Evolutionary conservation across 2,113 vertebrate genomes (phyloP).

Genomic region (Marcusenius ussheri): DNA sequence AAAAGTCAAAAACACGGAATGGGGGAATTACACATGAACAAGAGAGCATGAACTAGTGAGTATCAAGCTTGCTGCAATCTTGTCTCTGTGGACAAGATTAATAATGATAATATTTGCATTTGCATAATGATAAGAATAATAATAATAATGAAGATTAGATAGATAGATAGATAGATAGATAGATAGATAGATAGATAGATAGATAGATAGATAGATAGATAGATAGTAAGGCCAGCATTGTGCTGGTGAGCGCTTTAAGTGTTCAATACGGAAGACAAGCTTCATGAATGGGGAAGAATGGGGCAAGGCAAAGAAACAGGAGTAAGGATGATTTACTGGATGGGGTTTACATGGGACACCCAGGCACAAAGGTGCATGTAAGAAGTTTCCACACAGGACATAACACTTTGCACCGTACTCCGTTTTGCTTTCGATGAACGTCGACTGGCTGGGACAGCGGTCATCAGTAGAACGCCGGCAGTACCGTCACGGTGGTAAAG

Average conservation of each 20-base stretch:
- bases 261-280: background rate
- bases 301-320: background rate
- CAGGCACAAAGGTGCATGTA: background rate
- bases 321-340: background rate
- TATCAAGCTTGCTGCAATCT: background rate
- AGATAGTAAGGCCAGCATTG: background rate
- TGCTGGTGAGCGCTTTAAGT: too few species aligned
- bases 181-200: too few species aligned
- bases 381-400: background rate
- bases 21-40: background rate
- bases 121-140: background rate
- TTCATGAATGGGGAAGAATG: background rate
- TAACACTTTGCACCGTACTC: background rate
- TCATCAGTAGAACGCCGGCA: background rate
- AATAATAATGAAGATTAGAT: too few species aligned
- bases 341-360: background rate
- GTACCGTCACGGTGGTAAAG: background rate
- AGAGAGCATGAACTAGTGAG: background rate
- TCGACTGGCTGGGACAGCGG: background rate
- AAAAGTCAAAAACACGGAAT: background rate
- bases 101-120: too few species aligned
- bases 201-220: too few species aligned
- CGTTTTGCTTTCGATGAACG: background rate
- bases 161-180: too few species aligned
- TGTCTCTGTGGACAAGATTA: background rate